Conservation (phyloP, 2,797 vertebrate genomes). For the Rachycentron canadum region DNA sequence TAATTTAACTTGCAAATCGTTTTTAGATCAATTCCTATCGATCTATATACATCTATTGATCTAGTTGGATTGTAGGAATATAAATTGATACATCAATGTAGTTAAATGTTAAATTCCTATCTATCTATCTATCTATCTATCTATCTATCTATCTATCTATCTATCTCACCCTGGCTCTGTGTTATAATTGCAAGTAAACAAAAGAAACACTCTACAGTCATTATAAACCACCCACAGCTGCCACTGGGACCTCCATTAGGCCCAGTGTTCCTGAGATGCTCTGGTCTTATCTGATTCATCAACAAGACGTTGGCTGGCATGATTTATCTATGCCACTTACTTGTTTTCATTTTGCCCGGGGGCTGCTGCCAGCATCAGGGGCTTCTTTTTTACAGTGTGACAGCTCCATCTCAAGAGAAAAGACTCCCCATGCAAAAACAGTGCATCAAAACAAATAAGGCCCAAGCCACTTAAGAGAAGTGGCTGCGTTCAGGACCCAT, state of each 20-base stretch:
- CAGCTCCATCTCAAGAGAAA: slow-evolving; percentile 87
- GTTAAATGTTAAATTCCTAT: too few species aligned
- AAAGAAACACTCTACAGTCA: slow-evolving; percentile 72
- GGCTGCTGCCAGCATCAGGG: slow-evolving; percentile 87
- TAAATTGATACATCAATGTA: too few species aligned
- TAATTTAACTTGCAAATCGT: too few species aligned
- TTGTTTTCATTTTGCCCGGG: slow-evolving; percentile 88
- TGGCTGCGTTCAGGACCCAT: slow-evolving; percentile 80
- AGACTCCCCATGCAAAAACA: slow-evolving; percentile 84
- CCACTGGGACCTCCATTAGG: slow-evolving; percentile 81
- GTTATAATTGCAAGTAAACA: slow-evolving; percentile 73
- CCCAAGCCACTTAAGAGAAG: slow-evolving; percentile 82
- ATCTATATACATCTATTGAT: too few species aligned
- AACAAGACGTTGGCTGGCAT: slow-evolving; percentile 85
- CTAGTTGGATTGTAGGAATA: too few species aligned
- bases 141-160: slow-evolving; percentile 23
- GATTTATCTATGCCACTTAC: slow-evolving; percentile 89
- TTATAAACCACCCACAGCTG: slow-evolving; percentile 76
- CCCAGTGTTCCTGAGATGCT: slow-evolving; percentile 76
- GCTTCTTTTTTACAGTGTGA: slow-evolving; percentile 84
- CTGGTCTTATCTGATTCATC: slow-evolving; percentile 84
- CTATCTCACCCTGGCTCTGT: slow-evolving; percentile 24
- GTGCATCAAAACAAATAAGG: slow-evolving; percentile 89
- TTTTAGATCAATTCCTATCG: too few species aligned
- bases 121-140: slow-evolving; percentile 14